Conservation (phyloP, 2,797 vertebrate genomes). For the Mallotus villosus region DNA sequence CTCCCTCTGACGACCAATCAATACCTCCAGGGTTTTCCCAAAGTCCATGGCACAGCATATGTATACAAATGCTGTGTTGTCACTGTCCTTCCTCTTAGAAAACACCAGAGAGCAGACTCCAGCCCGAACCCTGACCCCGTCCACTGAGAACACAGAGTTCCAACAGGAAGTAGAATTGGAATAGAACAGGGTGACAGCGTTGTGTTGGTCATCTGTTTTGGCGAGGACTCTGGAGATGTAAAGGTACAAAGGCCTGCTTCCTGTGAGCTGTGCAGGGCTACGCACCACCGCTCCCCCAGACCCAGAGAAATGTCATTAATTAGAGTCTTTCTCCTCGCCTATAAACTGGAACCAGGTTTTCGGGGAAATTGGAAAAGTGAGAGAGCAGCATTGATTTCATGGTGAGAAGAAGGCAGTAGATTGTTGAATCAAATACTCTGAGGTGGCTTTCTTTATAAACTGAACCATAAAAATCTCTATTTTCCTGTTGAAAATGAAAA, state of each 20-base stretch:
- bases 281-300: background rate
- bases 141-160: background rate
- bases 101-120: no score
- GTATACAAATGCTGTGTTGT: background rate
- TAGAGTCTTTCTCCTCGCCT: background rate
- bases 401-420: background rate
- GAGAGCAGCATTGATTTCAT: constrained; percentile 9
- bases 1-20: background rate
- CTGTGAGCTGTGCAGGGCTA: constrained; percentile 3
- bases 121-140: no score
- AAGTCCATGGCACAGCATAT: background rate
- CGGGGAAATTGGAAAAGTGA: background rate
- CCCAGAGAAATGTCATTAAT: background rate
- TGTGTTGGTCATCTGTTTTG: background rate
- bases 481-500: no score
- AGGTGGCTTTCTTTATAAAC: background rate
- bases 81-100: no score
- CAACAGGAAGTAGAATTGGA: background rate
- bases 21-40: background rate
- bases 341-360: constrained; percentile 11
- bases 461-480: background rate
- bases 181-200: background rate
- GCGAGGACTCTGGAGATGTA: background rate
- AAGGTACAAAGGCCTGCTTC: background rate
- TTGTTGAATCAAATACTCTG: background rate